A percentile compares a stretch with the other conserved stretches of the same genome.
Conservation (phyloP, 2,888 invertebrate species). For the Agonopterix subpropinquella region DNA sequence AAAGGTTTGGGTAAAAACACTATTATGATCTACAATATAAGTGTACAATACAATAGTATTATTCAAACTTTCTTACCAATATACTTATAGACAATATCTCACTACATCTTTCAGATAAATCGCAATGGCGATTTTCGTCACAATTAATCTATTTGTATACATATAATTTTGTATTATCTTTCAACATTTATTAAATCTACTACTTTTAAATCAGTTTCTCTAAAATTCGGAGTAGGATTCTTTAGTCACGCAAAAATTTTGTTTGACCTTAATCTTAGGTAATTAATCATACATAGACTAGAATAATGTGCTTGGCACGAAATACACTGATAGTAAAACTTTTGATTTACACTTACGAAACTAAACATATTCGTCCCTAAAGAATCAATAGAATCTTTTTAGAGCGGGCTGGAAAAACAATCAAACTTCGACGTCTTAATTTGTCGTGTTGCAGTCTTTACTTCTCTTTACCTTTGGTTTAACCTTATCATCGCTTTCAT, state of each 20-base stretch:
- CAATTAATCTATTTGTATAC: constrained; percentile 13
- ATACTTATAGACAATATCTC: constrained; percentile 44
- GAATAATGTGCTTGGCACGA: constrained; percentile 45
- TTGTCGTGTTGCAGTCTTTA: constrained; percentile 26
- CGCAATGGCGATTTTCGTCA: constrained; percentile 25
- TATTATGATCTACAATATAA: constrained; percentile 42
- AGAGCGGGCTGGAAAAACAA: constrained; percentile 16
- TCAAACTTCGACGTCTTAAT: background rate
- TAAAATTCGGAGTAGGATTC: constrained; percentile 6
- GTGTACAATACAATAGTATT: constrained; percentile 52
- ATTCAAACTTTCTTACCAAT: constrained; percentile 13
- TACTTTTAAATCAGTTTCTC: background rate
- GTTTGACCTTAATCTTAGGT: background rate
- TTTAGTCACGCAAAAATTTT: background rate
- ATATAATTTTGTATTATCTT: background rate
- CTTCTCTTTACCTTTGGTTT: background rate
- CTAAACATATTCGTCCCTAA: background rate
- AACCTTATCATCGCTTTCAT: background rate
- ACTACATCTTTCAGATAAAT: constrained; percentile 61
- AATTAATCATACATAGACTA: constrained; percentile 19
- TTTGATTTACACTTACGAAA: background rate
- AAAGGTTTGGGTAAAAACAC: constrained; percentile 66
- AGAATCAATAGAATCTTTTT: constrained; percentile 6
- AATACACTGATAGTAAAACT: constrained; percentile 13
- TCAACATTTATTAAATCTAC: background rate